Conservation (phyloP, 2,113 vertebrate species). For the Lampris megalopsis region DNA sequence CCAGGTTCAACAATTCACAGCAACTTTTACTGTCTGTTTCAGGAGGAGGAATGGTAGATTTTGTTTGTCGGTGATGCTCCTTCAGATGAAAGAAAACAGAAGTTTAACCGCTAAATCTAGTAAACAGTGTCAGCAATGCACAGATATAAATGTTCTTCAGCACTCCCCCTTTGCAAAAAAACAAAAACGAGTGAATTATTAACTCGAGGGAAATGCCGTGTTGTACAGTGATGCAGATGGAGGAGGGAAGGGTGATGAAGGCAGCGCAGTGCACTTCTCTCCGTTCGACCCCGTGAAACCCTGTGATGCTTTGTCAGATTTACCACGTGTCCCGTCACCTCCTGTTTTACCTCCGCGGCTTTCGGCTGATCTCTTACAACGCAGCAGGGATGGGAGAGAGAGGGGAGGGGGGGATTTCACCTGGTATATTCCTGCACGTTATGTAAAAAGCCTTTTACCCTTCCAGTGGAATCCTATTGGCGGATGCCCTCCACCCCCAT, state of each 20-base stretch:
- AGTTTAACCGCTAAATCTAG: neutral
- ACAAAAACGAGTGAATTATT: neutral
- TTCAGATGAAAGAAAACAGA: neutral
- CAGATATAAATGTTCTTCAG: neutral
- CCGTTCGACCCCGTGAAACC: neutral
- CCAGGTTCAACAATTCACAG: neutral
- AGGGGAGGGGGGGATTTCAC: slow-evolving; percentile 1
- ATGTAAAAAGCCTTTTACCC: slow-evolving; percentile 48
- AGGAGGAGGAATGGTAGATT: neutral
- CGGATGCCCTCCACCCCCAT: slow-evolving; percentile 41
- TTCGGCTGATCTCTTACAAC: neutral
- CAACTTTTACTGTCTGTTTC: neutral
- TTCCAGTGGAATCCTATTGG: slow-evolving; percentile 37
- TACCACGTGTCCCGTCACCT: neutral
- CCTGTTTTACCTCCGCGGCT: slow-evolving; percentile 11
- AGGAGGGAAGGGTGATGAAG: neutral
- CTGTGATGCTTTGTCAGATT: neutral
- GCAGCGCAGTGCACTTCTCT: neutral
- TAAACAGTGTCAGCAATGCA: neutral
- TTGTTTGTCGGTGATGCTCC: neutral
- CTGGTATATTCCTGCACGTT: slow-evolving; percentile 47
- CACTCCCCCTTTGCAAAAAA: neutral
- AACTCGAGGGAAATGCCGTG: neutral
- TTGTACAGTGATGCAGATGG: neutral
- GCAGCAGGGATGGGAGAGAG: slow-evolving; percentile 16